phyloP scores from a whole-genome alignment of 2,113 vertebrate genomes.

The Serilophus lunatus region DNA sequence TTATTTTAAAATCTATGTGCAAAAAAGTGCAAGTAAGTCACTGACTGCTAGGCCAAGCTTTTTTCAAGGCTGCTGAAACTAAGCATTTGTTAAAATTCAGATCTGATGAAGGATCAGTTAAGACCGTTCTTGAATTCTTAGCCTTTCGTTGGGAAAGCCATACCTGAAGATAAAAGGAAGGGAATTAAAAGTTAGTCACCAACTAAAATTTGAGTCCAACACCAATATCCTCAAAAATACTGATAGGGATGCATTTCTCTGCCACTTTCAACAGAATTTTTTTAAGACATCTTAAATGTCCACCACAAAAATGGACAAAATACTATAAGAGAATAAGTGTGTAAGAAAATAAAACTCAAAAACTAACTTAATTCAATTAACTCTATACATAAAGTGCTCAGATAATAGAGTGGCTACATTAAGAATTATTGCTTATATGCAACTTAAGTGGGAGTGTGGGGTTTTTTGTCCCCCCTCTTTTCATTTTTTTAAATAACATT shows the following conservation, averaged over 20 bases:
- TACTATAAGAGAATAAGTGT: neutral
- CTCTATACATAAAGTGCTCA: constrained; percentile 47
- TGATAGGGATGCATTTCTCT: constrained; percentile 50
- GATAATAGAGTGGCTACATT: constrained; percentile 7
- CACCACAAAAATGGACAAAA: constrained; percentile 21
- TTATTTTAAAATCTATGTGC: constrained; percentile 81
- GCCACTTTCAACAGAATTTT: constrained; percentile 43
- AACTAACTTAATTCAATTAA: neutral
- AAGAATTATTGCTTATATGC: neutral
- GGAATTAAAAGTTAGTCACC: constrained; percentile 89
- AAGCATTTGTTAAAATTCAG: constrained; percentile 89
- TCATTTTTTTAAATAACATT: neutral
- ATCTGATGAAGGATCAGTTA: constrained; percentile 88
- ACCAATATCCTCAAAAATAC: constrained; percentile 60
- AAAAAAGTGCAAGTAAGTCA: constrained; percentile 87
- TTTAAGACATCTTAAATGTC: constrained; percentile 1
- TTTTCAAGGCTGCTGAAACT: constrained; percentile 87
- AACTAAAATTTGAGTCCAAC: constrained; percentile 71
- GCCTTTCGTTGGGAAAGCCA: constrained; percentile 99
- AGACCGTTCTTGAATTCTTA: constrained; percentile 92
- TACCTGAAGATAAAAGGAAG: constrained; percentile 98
- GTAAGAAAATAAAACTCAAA: neutral
- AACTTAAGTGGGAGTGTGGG: neutral
- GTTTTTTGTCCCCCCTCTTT: accelerated
- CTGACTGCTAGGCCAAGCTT: constrained; percentile 89